These are phyloP conservation scores for Porites divaricata DNA, from an alignment of 92 coral and sea anemone species.

Conservation along the genomic window DNA sequence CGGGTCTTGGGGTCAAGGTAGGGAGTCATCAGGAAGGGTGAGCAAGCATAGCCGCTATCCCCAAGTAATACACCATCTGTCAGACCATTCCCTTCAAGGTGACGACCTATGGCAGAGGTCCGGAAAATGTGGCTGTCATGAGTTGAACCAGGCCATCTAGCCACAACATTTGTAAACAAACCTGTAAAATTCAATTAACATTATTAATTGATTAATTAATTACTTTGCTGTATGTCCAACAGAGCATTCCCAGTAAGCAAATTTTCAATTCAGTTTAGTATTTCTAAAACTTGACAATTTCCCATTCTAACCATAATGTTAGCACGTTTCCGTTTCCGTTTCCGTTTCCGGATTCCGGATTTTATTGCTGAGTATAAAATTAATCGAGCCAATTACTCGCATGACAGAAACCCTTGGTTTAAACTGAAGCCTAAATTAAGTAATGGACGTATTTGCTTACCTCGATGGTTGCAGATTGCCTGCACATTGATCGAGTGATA, in stretches of 20 bases:
- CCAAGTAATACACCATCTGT: slow-evolving; percentile 72
- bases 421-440: background rate
- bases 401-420: no score
- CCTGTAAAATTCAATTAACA: slow-evolving; percentile 25
- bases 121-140: slow-evolving; percentile 73
- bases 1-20: slow-evolving; percentile 39
- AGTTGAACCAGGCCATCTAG: slow-evolving; percentile 73
- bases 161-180: slow-evolving; percentile 73
- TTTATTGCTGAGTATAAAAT: background rate
- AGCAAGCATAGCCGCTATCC: slow-evolving; percentile 68
- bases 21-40: slow-evolving; percentile 62
- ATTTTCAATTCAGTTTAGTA: background rate
- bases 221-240: background rate
- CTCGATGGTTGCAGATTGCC: slow-evolving; percentile 44
- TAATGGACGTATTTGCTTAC: slow-evolving; percentile 2
- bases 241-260: background rate
- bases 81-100: slow-evolving; percentile 52
- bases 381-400: no score
- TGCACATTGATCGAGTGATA: slow-evolving; percentile 39
- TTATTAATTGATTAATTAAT: background rate
- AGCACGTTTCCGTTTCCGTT: background rate
- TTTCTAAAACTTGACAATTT: no score
- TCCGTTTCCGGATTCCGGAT: no score
- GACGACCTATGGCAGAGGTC: slow-evolving; percentile 33
- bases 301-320: background rate